phyloP scores from a whole-genome alignment of 2,888 invertebrate genomes.

The Synanthedon tipuliformis region DNA sequence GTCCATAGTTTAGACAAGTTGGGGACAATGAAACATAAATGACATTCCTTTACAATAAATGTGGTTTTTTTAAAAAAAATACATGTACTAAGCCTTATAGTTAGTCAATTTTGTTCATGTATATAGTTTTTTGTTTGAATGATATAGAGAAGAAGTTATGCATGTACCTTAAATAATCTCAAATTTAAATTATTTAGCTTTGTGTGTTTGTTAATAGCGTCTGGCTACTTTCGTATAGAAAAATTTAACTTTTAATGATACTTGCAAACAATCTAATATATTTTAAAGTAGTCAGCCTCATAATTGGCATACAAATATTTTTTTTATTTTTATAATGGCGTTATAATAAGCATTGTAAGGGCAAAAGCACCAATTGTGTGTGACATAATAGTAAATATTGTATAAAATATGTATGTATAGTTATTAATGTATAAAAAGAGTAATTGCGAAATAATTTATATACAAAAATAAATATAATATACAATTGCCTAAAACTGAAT shows the following conservation, averaged over 20 bases:
- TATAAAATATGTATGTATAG: conserved; percentile 34
- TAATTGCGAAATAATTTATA: conserved; percentile 58
- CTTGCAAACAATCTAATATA: too few species aligned
- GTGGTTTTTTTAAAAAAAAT: too few species aligned
- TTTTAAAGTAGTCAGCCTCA: conserved; percentile 2
- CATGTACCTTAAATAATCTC: conserved; percentile 63
- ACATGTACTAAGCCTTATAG: too few species aligned
- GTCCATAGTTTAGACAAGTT: too few species aligned
- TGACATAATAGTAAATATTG: conserved; percentile 54
- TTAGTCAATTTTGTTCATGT: too few species aligned
- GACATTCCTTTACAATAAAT: too few species aligned
- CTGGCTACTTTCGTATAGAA: background rate
- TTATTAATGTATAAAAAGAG: conserved; percentile 53
- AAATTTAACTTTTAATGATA: too few species aligned
- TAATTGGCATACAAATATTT: conserved; percentile 1
- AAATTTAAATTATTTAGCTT: conserved; percentile 32
- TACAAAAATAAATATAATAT: conserved; percentile 47
- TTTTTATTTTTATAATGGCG: conserved; percentile 5
- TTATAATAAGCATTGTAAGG: conserved; percentile 21
- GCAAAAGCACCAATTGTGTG: conserved; percentile 49
- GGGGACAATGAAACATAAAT: conserved; percentile 9
- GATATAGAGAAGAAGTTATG: conserved; percentile 20
- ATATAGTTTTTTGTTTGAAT: too few species aligned
- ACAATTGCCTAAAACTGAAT: conserved; percentile 45
- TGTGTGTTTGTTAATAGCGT: background rate